Conservation (phyloP, 2,113 vertebrate genomes). For the Gopherus flavomarginatus region DNA sequence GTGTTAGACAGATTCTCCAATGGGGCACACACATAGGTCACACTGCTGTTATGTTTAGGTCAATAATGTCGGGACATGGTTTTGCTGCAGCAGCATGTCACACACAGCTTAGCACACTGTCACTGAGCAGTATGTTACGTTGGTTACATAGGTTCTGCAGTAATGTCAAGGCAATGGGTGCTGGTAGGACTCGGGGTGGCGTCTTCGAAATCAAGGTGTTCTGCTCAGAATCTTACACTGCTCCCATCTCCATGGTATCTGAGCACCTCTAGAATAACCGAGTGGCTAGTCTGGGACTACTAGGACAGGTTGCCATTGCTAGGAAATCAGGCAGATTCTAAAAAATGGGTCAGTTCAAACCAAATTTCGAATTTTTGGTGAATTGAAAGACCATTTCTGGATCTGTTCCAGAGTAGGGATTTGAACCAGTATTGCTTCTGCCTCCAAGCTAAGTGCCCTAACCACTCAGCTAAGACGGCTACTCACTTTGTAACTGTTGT, state of each 20-base stretch:
- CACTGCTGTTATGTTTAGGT: neutral
- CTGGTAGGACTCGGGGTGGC: neutral
- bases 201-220: neutral
- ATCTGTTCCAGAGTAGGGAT: too few relatives aligned
- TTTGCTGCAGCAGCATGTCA: neutral
- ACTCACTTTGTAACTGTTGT: too few relatives aligned
- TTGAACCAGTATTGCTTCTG: too few relatives aligned
- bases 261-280: neutral
- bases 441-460: too few relatives aligned
- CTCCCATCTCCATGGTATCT: neutral
- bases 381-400: too few relatives aligned
- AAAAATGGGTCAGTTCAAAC: too few relatives aligned
- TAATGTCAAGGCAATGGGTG: neutral
- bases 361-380: too few relatives aligned
- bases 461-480: too few relatives aligned
- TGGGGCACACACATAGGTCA: too few relatives aligned
- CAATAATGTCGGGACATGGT: neutral
- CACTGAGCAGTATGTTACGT: neutral
- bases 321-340: neutral
- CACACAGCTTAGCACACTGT: neutral
- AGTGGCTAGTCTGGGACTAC: neutral
- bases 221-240: neutral
- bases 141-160: neutral
- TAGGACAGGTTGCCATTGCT: neutral
- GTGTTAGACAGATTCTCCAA: neutral